Evolutionary conservation across 2,888 invertebrate genomes (phyloP).

Genomic region (Cerastis rubricosa): DNA sequence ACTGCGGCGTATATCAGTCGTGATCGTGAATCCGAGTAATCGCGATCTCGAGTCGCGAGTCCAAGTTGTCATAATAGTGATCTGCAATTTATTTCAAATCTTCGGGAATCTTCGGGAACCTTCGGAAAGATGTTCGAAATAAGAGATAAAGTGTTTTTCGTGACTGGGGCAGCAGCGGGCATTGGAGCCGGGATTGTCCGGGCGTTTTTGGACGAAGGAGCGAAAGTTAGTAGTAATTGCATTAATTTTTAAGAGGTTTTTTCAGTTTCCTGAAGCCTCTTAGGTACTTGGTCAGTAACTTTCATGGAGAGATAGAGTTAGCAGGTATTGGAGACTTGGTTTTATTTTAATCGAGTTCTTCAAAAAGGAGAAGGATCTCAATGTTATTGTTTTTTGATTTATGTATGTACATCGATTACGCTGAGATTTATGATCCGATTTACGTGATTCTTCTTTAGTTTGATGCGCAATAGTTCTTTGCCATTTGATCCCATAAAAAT

Average conservation of each 20-base stretch:
- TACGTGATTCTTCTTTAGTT: too few relatives aligned
- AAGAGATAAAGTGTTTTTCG: conserved; percentile 78
- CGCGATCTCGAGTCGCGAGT: background rate
- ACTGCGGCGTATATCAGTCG: conserved; percentile 24
- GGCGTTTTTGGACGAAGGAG: conserved; percentile 78
- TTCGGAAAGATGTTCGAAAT: conserved; percentile 74
- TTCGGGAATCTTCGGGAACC: conserved; percentile 25
- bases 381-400: too few relatives aligned
- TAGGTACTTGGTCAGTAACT: background rate
- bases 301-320: background rate
- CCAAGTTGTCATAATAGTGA: background rate
- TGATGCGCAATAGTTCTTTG: too few relatives aligned
- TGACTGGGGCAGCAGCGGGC: conserved; percentile 84
- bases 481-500: too few relatives aligned
- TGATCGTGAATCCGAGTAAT: background rate
- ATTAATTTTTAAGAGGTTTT: background rate
- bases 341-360: too few relatives aligned
- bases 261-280: background rate
- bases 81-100: background rate
- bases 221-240: conserved; percentile 74
- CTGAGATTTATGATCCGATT: too few relatives aligned
- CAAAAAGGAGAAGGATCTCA: too few relatives aligned
- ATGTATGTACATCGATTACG: too few relatives aligned
- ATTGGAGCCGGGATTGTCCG: conserved; percentile 81
- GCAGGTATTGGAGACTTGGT: background rate